Evolutionary conservation across 2,113 vertebrate genomes (phyloP).

Genomic region (Orycteropus afer): DNA sequence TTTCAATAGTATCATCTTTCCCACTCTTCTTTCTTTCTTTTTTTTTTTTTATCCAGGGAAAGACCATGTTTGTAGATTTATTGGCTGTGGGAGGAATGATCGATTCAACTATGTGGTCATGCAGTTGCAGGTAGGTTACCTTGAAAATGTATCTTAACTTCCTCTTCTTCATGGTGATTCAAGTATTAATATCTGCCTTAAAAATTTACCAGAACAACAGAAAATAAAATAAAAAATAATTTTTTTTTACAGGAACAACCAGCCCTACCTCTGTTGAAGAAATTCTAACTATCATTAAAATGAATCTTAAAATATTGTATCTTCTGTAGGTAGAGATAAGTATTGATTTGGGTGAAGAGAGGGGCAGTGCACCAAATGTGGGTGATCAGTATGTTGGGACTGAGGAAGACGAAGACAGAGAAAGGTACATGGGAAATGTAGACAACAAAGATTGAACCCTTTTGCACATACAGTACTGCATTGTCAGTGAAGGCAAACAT

Average conservation of each 20-base stretch:
- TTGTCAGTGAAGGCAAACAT: no score
- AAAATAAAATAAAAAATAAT: no score
- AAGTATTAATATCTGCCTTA: constrained; percentile 11
- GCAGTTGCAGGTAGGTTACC: constrained; percentile 95
- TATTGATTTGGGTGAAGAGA: no score
- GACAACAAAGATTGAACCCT: no score
- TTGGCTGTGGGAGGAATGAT: constrained; percentile 98
- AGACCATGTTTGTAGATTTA: constrained; percentile 98
- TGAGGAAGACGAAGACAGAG: no score
- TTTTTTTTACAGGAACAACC: no score
- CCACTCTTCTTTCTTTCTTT: background rate
- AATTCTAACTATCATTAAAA: background rate
- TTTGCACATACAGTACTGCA: no score
- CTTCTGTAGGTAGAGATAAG: no score
- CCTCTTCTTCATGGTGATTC: constrained; percentile 25
- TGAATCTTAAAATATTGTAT: background rate
- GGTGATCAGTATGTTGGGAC: no score
- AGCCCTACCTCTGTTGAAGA: background rate
- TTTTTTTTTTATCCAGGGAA: constrained; percentile 89
- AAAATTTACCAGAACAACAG: background rate
- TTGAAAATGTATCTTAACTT: constrained; percentile 53
- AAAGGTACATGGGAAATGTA: no score
- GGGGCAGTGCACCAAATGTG: no score
- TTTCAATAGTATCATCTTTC: constrained; percentile 60
- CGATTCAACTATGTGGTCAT: constrained; percentile 99